These are phyloP conservation scores for Ischnus inquisitorius DNA, from an alignment of 2,888 invertebrate genomes.

Conservation along the genomic window DNA sequence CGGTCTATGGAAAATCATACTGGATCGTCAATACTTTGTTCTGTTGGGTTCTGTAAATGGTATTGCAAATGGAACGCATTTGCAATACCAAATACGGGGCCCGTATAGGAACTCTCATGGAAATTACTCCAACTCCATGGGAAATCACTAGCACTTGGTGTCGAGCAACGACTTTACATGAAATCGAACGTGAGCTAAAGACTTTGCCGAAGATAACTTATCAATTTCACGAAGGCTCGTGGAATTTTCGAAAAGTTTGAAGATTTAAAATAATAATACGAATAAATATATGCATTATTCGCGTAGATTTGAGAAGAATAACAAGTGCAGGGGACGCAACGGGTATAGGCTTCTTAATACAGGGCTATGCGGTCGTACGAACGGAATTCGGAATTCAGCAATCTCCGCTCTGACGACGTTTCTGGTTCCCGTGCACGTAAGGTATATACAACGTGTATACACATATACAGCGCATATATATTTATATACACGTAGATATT, in stretches of 20 bases:
- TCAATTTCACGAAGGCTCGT: constrained; percentile 1
- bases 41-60: no score
- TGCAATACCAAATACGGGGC: no score
- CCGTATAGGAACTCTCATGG: no score
- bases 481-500: neutral
- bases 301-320: constrained; percentile 28
- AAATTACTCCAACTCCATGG: no score
- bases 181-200: neutral
- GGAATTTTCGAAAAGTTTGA: constrained; percentile 39
- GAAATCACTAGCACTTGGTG: no score
- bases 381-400: constrained; percentile 61
- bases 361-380: constrained; percentile 42
- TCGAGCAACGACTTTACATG: neutral
- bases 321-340: constrained; percentile 2
- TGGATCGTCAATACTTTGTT: no score
- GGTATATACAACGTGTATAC: constrained; percentile 12
- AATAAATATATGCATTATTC: neutral
- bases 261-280: neutral
- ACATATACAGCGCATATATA: neutral
- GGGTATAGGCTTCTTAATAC: constrained; percentile 31
- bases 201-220: neutral
- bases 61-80: no score
- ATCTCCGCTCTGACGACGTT: constrained; percentile 45
- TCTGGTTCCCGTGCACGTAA: neutral
- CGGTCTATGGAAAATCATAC: no score